Evolutionary conservation across 2,797 vertebrate species (phyloP), one percentile per base, ranked within the genome.

Genomic region (Alauda arvensis): DNA sequence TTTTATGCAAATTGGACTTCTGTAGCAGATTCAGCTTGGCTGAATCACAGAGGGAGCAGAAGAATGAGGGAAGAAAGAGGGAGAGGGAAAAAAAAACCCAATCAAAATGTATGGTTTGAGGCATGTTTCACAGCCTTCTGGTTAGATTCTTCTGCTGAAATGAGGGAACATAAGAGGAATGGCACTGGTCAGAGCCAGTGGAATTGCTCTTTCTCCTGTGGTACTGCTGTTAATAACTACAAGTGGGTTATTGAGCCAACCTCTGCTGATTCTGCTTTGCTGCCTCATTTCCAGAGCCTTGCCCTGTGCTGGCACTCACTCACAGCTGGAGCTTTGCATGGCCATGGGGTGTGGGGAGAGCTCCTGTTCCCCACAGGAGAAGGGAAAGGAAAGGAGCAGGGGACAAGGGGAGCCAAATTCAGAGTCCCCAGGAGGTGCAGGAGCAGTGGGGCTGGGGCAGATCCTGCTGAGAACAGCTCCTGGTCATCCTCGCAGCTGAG

Each of bases 1-100:
- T 97, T 95, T 95, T 93, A 95, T 96, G 95, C 96, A 96, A 96
- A 96, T 88, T 93, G 92, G 95, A 95, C 68, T 88, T 93, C 57
- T 91, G 88, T 70, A 90, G 77, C 88, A 42, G 94, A 94, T 94
- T 96, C 85, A 75, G 92, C 87, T 72, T 83, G 91, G 96, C 93
- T 95, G 93, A 96, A 78, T 92, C 93, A 87, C 84, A 93, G 92
- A 63, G 91, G 95, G 84, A 85, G 83, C 85, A 68, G 80, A 65
- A 91, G 87, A 94, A 91, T 88, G 31, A 89, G 88, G 91, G 40
- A 71, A 77, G 78, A 83, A 74, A 88, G 88, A 89, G 81, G 78
- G 80, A 85, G 67, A 59, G 62, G 85, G 77, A 86, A 90, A 94
- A 83, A 78, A 86, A 90, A 94, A 81, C 56, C 68, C 94, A 89